Conservation (phyloP, 2,113 vertebrate genomes). For the Hypocryptadius cinnamomeus region DNA sequence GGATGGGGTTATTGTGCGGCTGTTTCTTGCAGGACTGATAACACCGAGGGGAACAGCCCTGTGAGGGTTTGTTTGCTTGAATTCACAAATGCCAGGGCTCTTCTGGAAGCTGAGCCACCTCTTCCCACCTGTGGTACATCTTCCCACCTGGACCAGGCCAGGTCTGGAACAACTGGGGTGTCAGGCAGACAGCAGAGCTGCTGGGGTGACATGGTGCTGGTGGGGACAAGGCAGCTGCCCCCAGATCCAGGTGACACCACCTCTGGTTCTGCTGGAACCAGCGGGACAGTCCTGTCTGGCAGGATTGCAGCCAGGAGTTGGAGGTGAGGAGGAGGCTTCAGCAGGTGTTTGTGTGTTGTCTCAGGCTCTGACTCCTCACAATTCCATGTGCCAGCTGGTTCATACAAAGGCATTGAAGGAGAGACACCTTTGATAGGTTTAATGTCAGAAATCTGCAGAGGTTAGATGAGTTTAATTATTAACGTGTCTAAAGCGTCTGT, state of each 20-base stretch:
- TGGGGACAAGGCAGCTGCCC: not conserved
- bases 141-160: not conserved
- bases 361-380: not conserved
- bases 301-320: not conserved
- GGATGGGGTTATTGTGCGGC: accelerated
- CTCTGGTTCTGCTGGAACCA: not conserved
- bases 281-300: accelerated
- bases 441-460: not conserved
- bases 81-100: not conserved
- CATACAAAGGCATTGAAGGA: not conserved
- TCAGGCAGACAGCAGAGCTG: not conserved
- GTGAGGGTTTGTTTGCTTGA: not conserved
- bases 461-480: not conserved
- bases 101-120: not conserved
- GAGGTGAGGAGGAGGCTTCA: not conserved
- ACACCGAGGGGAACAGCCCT: accelerated
- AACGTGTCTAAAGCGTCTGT: not conserved
- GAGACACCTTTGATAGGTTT: not conserved
- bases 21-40: not conserved
- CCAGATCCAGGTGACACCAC: not conserved
- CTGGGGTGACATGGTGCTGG: not conserved
- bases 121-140: not conserved
- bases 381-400: not conserved
- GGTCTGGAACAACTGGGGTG: accelerated
- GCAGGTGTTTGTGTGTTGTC: not conserved